Evolutionary conservation across 1,140 invertebrate genomes (phyloP).

Genomic region (Lamellibrachia luymesi): DNA sequence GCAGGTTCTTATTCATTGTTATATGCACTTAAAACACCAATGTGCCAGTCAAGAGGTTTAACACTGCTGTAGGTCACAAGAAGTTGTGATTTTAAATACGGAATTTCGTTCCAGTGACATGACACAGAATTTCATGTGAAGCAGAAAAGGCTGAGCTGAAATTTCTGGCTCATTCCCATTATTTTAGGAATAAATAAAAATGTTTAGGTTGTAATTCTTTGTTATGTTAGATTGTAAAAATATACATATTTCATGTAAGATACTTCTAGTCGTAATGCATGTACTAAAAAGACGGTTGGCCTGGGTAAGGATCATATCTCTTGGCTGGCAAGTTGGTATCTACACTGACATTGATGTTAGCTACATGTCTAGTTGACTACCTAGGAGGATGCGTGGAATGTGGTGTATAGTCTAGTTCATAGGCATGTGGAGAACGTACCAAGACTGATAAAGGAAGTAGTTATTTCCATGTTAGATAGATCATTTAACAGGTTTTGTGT

Average conservation of each 20-base stretch:
- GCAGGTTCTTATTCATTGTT: neutral
- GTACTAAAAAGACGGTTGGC: neutral
- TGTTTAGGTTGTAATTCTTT: too few relatives aligned
- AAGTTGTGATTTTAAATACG: neutral
- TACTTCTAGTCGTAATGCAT: neutral
- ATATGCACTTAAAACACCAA: constrained; percentile 10
- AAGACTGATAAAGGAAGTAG: neutral
- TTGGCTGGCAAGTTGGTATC: neutral
- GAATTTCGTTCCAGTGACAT: neutral
- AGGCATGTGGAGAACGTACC: neutral
- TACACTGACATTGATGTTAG: neutral
- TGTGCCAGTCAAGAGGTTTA: constrained; percentile 20
- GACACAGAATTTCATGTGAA: neutral
- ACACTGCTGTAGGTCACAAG: neutral
- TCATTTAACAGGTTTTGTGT: neutral
- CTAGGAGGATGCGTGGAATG: neutral
- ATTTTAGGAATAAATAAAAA: neutral
- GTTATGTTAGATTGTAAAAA: neutral
- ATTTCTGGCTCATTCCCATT: neutral
- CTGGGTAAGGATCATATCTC: neutral
- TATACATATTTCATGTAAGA: neutral
- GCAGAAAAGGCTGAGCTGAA: neutral
- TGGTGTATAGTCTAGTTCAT: neutral
- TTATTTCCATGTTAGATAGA: neutral
- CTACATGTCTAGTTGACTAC: neutral